Base-by-base conservation (phyloP, 1,140 invertebrate genomes). In the Daktulosphaira vitifoliae region DNA sequence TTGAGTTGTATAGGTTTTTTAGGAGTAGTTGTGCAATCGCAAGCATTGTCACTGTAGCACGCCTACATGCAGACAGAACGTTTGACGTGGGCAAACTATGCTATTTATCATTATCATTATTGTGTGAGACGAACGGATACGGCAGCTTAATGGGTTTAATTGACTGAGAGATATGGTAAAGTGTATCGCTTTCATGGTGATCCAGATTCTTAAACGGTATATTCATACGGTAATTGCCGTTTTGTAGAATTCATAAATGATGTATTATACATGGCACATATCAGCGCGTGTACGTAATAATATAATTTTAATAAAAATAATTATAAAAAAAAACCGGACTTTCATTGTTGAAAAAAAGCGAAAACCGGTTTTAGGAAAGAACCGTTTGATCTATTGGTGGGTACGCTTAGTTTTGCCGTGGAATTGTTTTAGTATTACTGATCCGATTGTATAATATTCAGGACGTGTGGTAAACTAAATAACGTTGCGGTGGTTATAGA, bases 401-500 rank as follows among this genome's bases (percentile, higher is more conserved):
- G n/a, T n/a, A n/a, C n/a, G 38, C 39, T 1, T n/a, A 33, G 1
- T 44, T 44, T 18, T 44, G 16, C 20, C 46, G 46, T 62, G 56
- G 39, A 20, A 62, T 48, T 29, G 42, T 62, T 33, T 48, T 3
- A 29, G 25, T 0, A 62, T 25, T 6, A 33, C 29, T 62, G 42
- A 62, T 62, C 56, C 13, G 42, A 62, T 62, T 62, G 25, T 62
- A 62, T 62, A 48, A 62, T 48, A 48, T 62, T 6, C 16, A 48
- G 42, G 9, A 4, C n/a, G 15, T n/a, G 56, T 56, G 53, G 39
- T 15, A 33, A 33, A 11, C 29, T 33, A 33, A 33, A 33, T 6
- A 33, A 33, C 29, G 11, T 11, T 11, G 29, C 11, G 29, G 29
- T 11, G 29, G 29, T 5, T 33, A 33, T 33, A 33, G 11, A 33